Evolutionary conservation across 2,113 vertebrate genomes (phyloP), one percentile per base, ranked within the genome.

Genomic region (Dolichallabes microphthalmus): DNA sequence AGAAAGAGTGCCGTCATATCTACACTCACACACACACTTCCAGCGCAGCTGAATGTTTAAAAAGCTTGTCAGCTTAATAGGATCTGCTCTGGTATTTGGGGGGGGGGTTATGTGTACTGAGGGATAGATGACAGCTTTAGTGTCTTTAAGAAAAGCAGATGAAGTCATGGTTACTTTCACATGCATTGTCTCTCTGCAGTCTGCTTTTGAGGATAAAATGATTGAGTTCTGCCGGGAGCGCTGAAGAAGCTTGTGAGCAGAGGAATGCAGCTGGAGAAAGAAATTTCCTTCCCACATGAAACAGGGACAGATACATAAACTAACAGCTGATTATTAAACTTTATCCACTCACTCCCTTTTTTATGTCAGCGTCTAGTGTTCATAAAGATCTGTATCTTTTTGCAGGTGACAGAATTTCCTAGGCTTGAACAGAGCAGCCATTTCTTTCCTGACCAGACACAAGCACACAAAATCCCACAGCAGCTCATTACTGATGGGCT

Each of bases 151-250:
- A 89, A 92, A 89, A 94, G 92, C 91, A 92, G 89, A 88, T 90
- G 91, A 92, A 93, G 93, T 93, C 93, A 94, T 89, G 89, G 84
- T 85, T 88, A 91, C 82, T 79, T 83, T 79, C 78, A 84, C 78
- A 87, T 71, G 80, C 83, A 75, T 35, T 80, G 57, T 86, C 73
- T 80, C 66, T 68, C 53, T 85, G 68, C 52, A 35, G 84, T 84
- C 77, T 82, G 76, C 32, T 80, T 81, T 76, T 60, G 32, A 85
- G 39, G 39, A 73, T 32, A 82, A 69, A 50, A 64, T 30, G n/a
- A 35, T 64, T 27, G 12, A 61, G 66, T 79, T 63, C 45, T 74
- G 63, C 50, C 22, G 15, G 35, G 20, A 80, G 82, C 19, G 50
- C 3, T 27, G 11, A 3, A 52, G 32, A 81, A 66, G 61, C 75